Base-by-base conservation (phyloP, 2,113 vertebrate genomes). In the Brachyhypopomus gauderio region DNA sequence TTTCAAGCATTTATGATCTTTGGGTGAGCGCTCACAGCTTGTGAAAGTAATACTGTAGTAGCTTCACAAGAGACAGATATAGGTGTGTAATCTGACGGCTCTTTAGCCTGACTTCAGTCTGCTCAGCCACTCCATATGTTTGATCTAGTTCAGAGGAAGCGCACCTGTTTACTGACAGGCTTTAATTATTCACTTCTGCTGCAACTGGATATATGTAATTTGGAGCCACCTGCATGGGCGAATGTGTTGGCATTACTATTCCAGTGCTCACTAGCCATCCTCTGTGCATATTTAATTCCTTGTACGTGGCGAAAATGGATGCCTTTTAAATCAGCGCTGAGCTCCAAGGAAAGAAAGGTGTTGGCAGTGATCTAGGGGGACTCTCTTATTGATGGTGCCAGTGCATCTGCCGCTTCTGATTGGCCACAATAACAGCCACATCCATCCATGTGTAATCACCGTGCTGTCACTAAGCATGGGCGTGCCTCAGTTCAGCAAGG, bases 391-490 rank as follows among this genome's bases (percentile, higher is more conserved):
- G 86, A 88, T 82, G 78, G 67, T 75, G 77, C 85, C 80, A 87
- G 87, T 89, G 84, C 78, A 72, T 76, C 55, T 81, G 79, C 77
- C 81, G 77, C 82, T 67, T 66, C 81, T 63, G 85, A 90, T 89
- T 84, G 86, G 84, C 88, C 84, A 63, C 86, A 88, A 86, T 87
- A 91, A 90, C 82, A 87, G 81, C 83, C 64, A 87, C 86, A 86
- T 85, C 84, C 78, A 84, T 76, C 81, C 79, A 55, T 85, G 86
- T 83, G 74, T 88, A 88, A 91, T 89, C 75, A 70, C 77, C 80
- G 48, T 72, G 85, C 88, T 90, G 89, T 90, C 87, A 88, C 83
- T 89, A 88, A 89, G 71, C 82, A 27, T 69, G 80, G 90, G 88
- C 84, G 78, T 85, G 81, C 86, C 89, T 87, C 86, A 84, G 75